Conservation (phyloP, 2,113 vertebrate species). For the Puffinus mauretanicus region DNA sequence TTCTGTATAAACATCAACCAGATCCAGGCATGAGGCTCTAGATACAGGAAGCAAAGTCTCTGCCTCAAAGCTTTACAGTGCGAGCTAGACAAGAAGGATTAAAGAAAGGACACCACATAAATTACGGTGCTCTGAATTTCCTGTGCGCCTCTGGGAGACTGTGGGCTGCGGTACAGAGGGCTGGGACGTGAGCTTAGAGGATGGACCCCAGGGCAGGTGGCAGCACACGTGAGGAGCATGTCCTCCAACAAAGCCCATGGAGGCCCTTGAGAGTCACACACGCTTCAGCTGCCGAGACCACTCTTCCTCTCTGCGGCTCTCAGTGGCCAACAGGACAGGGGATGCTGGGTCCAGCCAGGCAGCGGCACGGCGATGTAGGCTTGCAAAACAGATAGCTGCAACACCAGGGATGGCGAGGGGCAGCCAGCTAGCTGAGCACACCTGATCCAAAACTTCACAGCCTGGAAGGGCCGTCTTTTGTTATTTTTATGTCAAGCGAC, state of each 20-base stretch:
- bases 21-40: neutral
- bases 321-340: neutral
- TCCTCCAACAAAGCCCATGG: neutral
- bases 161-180: rapidly evolving
- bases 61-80: neutral
- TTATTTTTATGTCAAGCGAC: neutral
- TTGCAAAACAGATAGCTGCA: neutral
- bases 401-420: neutral
- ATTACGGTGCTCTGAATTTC: neutral
- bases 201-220: neutral
- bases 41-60: neutral
- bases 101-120: neutral
- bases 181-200: neutral
- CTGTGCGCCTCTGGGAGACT: neutral
- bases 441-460: neutral
- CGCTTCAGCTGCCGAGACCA: rapidly evolving
- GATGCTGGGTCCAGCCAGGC: neutral
- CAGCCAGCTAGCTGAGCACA: neutral
- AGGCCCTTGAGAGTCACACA: neutral
- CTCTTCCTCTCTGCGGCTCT: neutral
- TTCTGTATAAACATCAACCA: neutral
- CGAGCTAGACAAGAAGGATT: neutral
- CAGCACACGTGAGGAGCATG: rapidly evolving
- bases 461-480: neutral
- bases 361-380: rapidly evolving